Evolutionary conservation across 2,113 vertebrate species (phyloP), one percentile per base, ranked within the genome.

Genomic region (Embiotoca jacksoni): DNA sequence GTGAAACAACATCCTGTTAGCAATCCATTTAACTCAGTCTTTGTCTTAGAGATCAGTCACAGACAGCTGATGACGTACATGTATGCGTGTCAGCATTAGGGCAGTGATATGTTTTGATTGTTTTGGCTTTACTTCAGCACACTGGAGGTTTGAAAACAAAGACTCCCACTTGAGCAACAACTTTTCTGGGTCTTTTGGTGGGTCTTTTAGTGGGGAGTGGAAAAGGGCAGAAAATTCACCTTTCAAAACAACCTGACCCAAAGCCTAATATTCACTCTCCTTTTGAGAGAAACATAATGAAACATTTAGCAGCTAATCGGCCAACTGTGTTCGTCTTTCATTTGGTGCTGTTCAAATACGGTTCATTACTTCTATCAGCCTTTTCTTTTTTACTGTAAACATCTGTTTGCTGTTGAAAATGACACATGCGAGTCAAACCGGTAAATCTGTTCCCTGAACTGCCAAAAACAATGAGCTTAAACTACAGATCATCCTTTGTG

Each of bases 61-160:
- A 57, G n/a, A 9, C 50, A 31, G 23, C 2, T 11, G 63, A 54
- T 36, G 23, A 23, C 32, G 32, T 32, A 5, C n/a, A 14, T 56
- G 50, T 61, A 1, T 62, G 30, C 8, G 30, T 33, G 41, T 3
- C 55, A 13, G 16, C 55, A 56, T 53, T 32, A 9, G 10, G 36
- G 5, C 55, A 33, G 50, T 52, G 31, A 30, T 41, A 8, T 31
- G n/a, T 63, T 55, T 72, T 61, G 54, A 9, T 70, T 69, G 30
- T 44, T 71, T 31, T 44, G 4, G 13, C 36, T 77, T 1, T 46
- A 36, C 70, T 71, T 67, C 33, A 63, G 16, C 74, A 70, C 68
- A 35, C 16, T 3, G 65, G 16, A 9, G 58, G 30, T 53, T 71
- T 58, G 6, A 58, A 61, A 67, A 56, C 14, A 64, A 57, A 55